A percentile compares a stretch with the other conserved stretches of the same genome.
phyloP scores from a whole-genome alignment of 1,140 invertebrate species.

The Vanessa tameamea region DNA sequence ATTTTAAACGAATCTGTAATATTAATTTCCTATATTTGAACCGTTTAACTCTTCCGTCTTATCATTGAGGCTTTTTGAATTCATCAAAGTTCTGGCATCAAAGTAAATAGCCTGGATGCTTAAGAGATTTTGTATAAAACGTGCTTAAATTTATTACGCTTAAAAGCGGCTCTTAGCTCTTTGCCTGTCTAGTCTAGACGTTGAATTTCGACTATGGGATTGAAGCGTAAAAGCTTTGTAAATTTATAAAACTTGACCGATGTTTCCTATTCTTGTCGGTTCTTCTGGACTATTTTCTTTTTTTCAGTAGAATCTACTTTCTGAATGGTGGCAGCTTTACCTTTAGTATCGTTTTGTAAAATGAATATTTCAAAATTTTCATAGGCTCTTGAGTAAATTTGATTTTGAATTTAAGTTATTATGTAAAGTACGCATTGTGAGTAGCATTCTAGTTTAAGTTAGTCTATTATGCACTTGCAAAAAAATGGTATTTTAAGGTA shows the following conservation, averaged over 20 bases:
- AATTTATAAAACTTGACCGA: constrained; percentile 6
- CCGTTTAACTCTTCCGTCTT: not conserved
- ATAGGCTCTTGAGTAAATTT: too few species aligned
- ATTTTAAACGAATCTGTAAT: too few species aligned
- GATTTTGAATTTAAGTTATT: too few species aligned
- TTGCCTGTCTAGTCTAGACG: constrained; percentile 29
- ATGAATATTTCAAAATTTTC: too few species aligned
- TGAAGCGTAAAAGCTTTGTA: constrained; percentile 14
- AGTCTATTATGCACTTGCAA: too few species aligned
- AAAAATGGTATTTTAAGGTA: too few species aligned
- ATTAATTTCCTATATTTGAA: too few species aligned
- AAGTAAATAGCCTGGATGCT: constrained; percentile 31
- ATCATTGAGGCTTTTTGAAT: constrained; percentile 19
- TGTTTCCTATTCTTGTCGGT: not conserved
- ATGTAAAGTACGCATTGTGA: too few species aligned
- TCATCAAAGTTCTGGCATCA: constrained; percentile 26
- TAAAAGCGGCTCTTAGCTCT: constrained; percentile 28
- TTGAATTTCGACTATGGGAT: constrained; percentile 24
- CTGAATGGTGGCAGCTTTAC: too few species aligned
- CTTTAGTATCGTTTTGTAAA: not conserved
- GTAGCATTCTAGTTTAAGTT: too few species aligned
- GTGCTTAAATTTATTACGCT: constrained; percentile 28
- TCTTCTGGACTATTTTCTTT: not conserved
- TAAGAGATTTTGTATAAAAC: constrained; percentile 32
- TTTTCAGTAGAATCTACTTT: constrained; percentile 16